Evolutionary conservation across 2,113 vertebrate genomes (phyloP).

Genomic region (Taxidea taxus): DNA sequence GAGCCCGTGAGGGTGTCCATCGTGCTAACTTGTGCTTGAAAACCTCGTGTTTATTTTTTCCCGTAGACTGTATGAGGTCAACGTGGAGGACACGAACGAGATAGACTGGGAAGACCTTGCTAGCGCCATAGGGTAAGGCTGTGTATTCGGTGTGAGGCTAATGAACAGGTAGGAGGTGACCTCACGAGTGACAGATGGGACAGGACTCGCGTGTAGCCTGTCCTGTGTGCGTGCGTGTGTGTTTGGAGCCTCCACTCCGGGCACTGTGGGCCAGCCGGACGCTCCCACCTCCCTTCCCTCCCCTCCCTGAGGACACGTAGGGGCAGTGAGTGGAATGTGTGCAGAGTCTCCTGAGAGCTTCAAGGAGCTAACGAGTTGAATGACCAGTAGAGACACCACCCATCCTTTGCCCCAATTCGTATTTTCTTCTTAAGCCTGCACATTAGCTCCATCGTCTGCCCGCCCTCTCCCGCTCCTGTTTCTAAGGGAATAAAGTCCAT

Average conservation of each 20-base stretch:
- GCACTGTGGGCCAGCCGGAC: fast-evolving
- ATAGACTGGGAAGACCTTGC: conserved; percentile 84
- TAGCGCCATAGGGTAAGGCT: conserved; percentile 78
- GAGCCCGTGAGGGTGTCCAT: background rate
- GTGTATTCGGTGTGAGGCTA: background rate
- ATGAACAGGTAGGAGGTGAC: background rate
- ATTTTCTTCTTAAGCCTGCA: background rate
- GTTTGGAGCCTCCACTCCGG: background rate
- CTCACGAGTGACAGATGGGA: background rate
- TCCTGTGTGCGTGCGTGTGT: fast-evolving
- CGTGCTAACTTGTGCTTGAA: background rate
- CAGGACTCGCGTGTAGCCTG: background rate
- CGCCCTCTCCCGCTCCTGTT: fast-evolving
- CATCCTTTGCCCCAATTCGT: background rate
- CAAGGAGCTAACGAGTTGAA: background rate
- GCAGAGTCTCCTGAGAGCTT: background rate
- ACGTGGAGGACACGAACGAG: conserved; percentile 79
- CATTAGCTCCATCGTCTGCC: fast-evolving
- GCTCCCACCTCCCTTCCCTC: no score
- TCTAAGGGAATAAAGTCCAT: background rate
- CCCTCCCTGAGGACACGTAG: fast-evolving
- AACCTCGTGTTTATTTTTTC: background rate
- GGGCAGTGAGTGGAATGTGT: background rate
- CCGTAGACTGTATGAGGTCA: conserved; percentile 76
- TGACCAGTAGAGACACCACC: fast-evolving